These are phyloP conservation scores for Lanius collurio DNA, from an alignment of 2,113 vertebrate species.

Conservation along the genomic window DNA sequence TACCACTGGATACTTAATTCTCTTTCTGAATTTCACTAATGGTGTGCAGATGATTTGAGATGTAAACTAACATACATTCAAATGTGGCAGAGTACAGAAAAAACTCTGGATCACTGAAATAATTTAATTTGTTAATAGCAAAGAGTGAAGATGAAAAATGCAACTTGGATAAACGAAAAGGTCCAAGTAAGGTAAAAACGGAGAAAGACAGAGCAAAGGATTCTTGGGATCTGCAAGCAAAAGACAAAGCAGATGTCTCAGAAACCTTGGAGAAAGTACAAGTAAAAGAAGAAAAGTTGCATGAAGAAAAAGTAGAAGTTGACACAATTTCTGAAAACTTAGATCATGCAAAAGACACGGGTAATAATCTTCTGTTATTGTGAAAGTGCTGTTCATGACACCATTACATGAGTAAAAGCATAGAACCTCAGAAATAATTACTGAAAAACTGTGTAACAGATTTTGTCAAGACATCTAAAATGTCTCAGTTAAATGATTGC, in stretches of 20 bases:
- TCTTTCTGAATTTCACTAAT: background rate
- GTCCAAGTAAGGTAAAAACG: constrained; percentile 64
- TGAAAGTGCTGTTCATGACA: background rate
- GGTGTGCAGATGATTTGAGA: background rate
- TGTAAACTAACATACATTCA: background rate
- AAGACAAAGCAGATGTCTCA: constrained; percentile 59
- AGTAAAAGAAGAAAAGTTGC: constrained; percentile 58
- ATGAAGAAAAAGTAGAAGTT: constrained; percentile 38
- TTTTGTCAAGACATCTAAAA: background rate
- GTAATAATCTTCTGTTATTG: constrained; percentile 41
- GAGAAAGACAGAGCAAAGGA: constrained; percentile 68
- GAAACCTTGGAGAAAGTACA: constrained; percentile 53
- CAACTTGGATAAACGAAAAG: constrained; percentile 76
- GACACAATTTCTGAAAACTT: background rate
- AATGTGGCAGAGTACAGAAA: background rate
- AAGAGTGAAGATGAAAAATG: constrained; percentile 71
- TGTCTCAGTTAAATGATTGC: background rate
- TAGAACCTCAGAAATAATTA: background rate
- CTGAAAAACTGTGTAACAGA: background rate
- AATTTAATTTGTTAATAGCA: constrained; percentile 50
- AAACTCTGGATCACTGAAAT: background rate
- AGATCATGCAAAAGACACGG: constrained; percentile 47
- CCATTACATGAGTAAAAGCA: background rate
- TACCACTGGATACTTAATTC: background rate
- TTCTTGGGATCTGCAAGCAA: constrained; percentile 45